These are phyloP conservation scores for Poecilia picta DNA, from an alignment of 2,797 vertebrate genomes.

Conservation along the genomic window DNA sequence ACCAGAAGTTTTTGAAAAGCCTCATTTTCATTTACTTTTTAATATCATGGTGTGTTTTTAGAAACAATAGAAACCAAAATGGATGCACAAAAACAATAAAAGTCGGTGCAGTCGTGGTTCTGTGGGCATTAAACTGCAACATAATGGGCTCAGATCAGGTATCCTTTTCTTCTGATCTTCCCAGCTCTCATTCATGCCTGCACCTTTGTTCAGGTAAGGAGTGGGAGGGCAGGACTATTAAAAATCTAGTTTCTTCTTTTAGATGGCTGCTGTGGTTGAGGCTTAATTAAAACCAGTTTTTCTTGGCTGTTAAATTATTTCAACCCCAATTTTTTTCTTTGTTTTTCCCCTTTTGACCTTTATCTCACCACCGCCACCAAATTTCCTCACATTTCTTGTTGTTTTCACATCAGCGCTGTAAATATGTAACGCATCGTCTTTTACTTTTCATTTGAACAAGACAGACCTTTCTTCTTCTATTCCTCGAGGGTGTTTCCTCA, in stretches of 20 bases:
- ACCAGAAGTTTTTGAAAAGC: too few relatives aligned
- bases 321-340: constrained; percentile 48
- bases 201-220: constrained; percentile 1
- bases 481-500: constrained; percentile 6
- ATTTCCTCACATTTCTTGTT: constrained; percentile 22
- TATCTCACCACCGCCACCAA: constrained; percentile 15
- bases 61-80: too few relatives aligned
- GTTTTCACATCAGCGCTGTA: constrained; percentile 31
- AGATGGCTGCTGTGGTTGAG: constrained; percentile 58
- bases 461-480: background rate
- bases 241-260: constrained; percentile 75
- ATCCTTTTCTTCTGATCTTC: constrained; percentile 13
- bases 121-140: background rate
- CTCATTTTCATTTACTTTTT: too few relatives aligned
- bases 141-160: background rate
- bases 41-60: too few relatives aligned
- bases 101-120: background rate
- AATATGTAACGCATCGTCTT: constrained; percentile 30
- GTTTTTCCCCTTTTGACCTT: constrained; percentile 74
- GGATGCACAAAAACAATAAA: too few relatives aligned
- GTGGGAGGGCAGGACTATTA: constrained; percentile 65
- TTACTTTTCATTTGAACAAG: constrained; percentile 23
- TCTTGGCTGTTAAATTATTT: constrained; percentile 78
- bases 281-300: constrained; percentile 74
- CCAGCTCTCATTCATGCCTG: constrained; percentile 18